Evolutionary conservation across 2,888 invertebrate genomes (phyloP).

Genomic region (Sipha maydis): DNA sequence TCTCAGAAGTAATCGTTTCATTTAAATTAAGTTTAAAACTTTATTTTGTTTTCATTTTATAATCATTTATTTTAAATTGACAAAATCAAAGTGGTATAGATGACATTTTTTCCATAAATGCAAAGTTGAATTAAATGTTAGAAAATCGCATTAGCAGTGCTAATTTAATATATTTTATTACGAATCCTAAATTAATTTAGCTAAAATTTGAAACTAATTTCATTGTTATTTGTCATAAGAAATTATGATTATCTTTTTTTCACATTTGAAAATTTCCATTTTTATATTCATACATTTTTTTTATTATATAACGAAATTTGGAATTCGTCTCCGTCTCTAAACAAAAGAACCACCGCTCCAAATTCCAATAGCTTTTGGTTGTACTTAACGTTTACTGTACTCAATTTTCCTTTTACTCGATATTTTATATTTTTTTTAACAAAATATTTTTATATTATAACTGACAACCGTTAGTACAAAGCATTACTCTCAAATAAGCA

Average conservation of each 20-base stretch:
- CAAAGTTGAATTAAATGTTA: no score
- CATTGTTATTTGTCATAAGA: no score
- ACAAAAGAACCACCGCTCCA: neutral
- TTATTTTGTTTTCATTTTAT: neutral
- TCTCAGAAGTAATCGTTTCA: neutral
- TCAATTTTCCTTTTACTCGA: neutral
- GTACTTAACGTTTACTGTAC: neutral
- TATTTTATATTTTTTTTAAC: neutral
- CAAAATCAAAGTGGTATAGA: neutral
- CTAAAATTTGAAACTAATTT: no score
- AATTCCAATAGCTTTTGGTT: neutral
- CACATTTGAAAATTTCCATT: no score
- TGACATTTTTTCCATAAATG: neutral
- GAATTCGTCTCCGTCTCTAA: neutral
- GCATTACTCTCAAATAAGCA: neutral
- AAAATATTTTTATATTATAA: neutral
- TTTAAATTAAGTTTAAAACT: no score
- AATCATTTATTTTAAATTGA: conserved; percentile 6
- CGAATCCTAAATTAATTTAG: no score
- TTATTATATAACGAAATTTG: no score
- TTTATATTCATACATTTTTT: no score
- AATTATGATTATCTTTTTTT: no score
- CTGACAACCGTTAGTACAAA: neutral
- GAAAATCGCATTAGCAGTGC: no score
- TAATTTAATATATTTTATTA: no score